These are phyloP conservation scores for Pterostichus madidus DNA, from an alignment of 2,888 invertebrate species.

Conservation along the genomic window DNA sequence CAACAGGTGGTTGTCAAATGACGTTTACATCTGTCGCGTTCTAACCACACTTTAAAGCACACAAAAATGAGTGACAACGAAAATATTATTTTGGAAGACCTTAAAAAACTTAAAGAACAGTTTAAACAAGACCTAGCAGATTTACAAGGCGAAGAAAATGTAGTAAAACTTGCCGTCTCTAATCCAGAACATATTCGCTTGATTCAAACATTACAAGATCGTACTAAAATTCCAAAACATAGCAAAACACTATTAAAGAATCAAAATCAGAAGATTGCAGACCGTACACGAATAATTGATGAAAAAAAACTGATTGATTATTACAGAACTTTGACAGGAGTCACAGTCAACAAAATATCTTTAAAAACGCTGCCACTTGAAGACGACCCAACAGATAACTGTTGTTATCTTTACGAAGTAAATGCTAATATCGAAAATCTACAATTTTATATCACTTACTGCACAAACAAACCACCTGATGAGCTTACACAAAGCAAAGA, in stretches of 20 bases:
- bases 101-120: neutral
- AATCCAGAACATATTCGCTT: neutral
- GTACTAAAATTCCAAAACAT: neutral
- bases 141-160: neutral
- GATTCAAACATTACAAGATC: neutral
- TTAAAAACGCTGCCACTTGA: neutral
- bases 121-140: neutral
- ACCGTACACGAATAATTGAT: neutral
- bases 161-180: neutral
- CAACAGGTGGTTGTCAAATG: no score
- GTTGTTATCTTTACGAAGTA: conserved; percentile 7
- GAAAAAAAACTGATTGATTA: neutral
- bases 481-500: neutral
- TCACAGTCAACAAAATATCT: neutral
- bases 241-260: neutral
- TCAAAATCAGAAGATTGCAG: neutral
- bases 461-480: conserved; percentile 15
- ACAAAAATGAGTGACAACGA: neutral
- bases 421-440: neutral
- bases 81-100: conserved; percentile 2
- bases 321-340: neutral
- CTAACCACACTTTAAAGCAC: no score
- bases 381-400: conserved; percentile 8
- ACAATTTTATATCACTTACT: conserved; percentile 8
- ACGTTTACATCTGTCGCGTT: neutral